A percentile compares a stretch with the other conserved stretches of the same genome.
Evolutionary conservation across 2,113 vertebrate genomes (phyloP).

Genomic region (Castor canadensis): DNA sequence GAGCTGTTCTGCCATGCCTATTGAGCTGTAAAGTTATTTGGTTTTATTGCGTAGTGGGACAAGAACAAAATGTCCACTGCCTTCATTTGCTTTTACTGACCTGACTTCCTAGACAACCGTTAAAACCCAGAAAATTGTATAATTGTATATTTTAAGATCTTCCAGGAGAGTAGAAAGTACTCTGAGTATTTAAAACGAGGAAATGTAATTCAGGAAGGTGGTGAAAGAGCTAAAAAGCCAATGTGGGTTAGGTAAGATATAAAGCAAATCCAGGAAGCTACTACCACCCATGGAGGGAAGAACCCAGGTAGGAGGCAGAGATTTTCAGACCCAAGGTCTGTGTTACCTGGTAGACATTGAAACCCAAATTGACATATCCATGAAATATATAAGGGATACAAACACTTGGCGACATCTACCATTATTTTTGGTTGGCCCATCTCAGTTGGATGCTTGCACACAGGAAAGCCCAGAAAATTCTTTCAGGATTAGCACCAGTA

Average conservation of each 20-base stretch:
- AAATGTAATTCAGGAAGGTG: background rate
- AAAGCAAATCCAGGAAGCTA: background rate
- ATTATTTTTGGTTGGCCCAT: background rate
- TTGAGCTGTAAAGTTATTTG: background rate
- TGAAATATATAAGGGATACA: too few relatives aligned
- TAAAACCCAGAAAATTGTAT: background rate
- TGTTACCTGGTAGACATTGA: too few relatives aligned
- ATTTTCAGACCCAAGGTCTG: too few relatives aligned
- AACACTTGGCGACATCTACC: too few relatives aligned
- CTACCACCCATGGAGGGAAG: too few relatives aligned
- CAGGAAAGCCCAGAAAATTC: background rate
- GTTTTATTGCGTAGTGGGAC: background rate
- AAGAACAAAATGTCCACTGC: background rate
- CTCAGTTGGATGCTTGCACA: background rate
- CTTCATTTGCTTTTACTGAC: background rate
- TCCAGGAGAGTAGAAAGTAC: too few relatives aligned
- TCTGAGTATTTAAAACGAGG: too few relatives aligned
- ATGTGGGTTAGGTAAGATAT: fast-evolving
- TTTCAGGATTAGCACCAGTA: fast-evolving
- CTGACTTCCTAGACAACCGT: background rate
- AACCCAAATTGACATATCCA: too few relatives aligned
- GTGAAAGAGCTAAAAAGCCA: background rate
- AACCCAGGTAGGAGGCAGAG: too few relatives aligned
- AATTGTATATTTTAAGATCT: background rate
- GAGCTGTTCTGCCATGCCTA: background rate